Percentiles rank a stretch among this genome's conserved stretches.
Evolutionary conservation across 2,888 invertebrate species (phyloP).

Genomic region (Argyresthia albistria): DNA sequence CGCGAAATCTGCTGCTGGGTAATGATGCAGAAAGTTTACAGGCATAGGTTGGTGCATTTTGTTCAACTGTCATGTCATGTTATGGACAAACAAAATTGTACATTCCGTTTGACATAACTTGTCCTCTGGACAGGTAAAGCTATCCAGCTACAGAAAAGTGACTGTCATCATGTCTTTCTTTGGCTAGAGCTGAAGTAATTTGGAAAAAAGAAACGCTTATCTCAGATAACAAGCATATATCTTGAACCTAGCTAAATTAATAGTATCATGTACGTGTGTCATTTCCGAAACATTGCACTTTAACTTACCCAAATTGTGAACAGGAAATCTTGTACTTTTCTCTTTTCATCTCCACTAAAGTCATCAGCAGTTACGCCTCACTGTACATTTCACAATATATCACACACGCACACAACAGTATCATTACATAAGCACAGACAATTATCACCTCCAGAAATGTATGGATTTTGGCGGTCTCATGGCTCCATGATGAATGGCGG

Average conservation of each 20-base stretch:
- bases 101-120: too few relatives aligned
- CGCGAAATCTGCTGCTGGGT: constrained; percentile 46
- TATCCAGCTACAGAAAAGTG: too few relatives aligned
- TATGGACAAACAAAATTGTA: not conserved
- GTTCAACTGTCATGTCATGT: constrained; percentile 1
- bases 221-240: too few relatives aligned
- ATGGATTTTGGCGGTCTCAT: constrained; percentile 23
- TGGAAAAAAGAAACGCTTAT: too few relatives aligned
- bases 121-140: too few relatives aligned
- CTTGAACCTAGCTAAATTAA: too few relatives aligned
- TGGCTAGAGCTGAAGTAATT: too few relatives aligned
- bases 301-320: constrained; percentile 45
- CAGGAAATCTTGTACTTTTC: constrained; percentile 60
- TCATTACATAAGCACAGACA: constrained; percentile 23
- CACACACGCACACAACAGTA: constrained; percentile 8
- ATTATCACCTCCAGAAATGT: constrained; percentile 25
- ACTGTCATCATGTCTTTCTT: too few relatives aligned
- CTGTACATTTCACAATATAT: constrained; percentile 44
- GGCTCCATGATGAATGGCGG: constrained; percentile 14
- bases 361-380: constrained; percentile 26
- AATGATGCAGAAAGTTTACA: constrained; percentile 36
- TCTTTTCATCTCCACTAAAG: constrained; percentile 61
- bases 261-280: too few relatives aligned
- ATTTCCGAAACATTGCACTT: not conserved
- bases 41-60: constrained; percentile 9